Evolutionary conservation across 1,140 invertebrate genomes (phyloP).

Genomic region (Pseudomyrmex pallidus): DNA sequence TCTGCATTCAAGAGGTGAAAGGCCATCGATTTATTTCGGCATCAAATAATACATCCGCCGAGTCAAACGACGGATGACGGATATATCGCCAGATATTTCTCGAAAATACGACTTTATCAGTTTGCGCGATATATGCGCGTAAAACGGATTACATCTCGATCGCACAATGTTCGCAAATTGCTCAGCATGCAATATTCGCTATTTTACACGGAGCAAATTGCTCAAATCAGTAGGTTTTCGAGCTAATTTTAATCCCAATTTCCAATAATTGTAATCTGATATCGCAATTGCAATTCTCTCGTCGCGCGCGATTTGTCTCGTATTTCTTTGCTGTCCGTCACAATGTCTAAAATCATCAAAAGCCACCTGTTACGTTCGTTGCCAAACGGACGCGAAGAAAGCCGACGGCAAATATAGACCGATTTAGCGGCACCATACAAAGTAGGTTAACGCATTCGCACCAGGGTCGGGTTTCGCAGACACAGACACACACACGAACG

Average conservation of each 20-base stretch:
- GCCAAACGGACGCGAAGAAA: constrained; percentile 19
- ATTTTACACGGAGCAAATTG: no score
- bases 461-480: constrained; percentile 41
- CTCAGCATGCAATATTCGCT: no score
- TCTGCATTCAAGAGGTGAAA: constrained; percentile 1
- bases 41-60: not conserved
- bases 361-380: constrained; percentile 17
- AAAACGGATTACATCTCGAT: not conserved
- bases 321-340: not conserved
- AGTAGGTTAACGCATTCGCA: constrained; percentile 62
- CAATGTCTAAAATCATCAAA: not conserved
- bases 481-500: no score
- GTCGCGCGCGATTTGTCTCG: not conserved
- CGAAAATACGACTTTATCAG: not conserved
- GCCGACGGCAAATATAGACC: not conserved
- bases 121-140: not conserved
- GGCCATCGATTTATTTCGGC: constrained; percentile 10
- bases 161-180: no score
- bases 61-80: not conserved
- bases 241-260: no score
- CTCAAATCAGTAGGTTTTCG: no score
- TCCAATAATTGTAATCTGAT: no score
- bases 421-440: constrained; percentile 25
- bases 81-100: not conserved
- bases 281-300: not conserved